Percentiles rank a stretch among this genome's conserved stretches.
These are phyloP conservation scores for Haliclona indistincta DNA, from an alignment of 37 sponge, comb jelly and placozoan genomes.

Conservation along the genomic window DNA sequence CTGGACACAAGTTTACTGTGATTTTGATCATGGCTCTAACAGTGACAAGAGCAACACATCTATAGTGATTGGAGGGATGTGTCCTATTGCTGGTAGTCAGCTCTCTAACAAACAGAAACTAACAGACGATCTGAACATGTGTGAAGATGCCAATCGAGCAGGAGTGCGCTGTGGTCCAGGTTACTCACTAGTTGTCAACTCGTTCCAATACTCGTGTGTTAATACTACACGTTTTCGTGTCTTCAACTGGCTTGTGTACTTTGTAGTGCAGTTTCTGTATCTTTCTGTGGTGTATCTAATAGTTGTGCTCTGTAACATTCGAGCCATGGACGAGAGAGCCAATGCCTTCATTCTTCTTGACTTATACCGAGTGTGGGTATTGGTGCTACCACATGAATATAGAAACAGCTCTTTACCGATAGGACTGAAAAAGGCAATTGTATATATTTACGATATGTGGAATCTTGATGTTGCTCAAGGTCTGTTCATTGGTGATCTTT, in stretches of 20 bases:
- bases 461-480: slow-evolving; percentile 1
- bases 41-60: too few species aligned
- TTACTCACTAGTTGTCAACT: not conserved
- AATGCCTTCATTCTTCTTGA: not conserved
- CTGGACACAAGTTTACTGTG: too few species aligned
- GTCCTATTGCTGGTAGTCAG: too few species aligned
- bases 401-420: not conserved
- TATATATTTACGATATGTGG: not conserved
- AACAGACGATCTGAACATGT: too few species aligned
- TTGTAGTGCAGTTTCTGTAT: not conserved
- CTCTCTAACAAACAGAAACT: too few species aligned
- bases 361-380: not conserved
- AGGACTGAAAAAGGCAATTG: not conserved
- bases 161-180: not conserved
- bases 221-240: not conserved
- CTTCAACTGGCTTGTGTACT: not conserved
- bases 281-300: not conserved
- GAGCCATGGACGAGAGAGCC: not conserved
- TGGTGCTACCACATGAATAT: not conserved
- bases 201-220: not conserved
- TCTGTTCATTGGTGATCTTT: not conserved
- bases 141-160: too few species aligned
- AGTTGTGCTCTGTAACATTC: not conserved
- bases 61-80: too few species aligned
- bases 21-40: too few species aligned